Evolutionary conservation across 2,113 vertebrate species (phyloP).

Genomic region (Erinaceus europaeus): DNA sequence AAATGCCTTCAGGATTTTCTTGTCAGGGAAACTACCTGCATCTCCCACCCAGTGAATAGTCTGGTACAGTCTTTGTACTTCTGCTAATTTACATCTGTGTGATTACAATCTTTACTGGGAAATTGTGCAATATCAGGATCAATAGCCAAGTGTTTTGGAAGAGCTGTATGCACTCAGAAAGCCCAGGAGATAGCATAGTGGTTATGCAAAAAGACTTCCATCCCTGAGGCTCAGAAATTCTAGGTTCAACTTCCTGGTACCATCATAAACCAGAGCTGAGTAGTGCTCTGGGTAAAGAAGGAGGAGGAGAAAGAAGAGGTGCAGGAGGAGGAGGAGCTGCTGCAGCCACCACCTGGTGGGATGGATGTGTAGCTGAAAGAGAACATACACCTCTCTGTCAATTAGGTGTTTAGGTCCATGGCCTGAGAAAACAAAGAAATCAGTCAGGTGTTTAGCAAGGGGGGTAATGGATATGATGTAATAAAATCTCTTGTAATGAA

Average conservation of each 20-base stretch:
- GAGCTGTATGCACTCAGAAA: neutral
- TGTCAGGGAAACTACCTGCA: constrained; percentile 14
- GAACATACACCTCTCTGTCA: constrained; percentile 42
- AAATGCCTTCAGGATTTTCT: constrained; percentile 14
- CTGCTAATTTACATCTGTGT: constrained; percentile 19
- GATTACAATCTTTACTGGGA: constrained; percentile 60
- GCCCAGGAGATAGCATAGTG: neutral
- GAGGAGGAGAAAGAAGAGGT: too few species aligned
- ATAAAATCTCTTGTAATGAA: constrained; percentile 43
- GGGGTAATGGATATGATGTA: neutral
- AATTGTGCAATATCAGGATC: constrained; percentile 48
- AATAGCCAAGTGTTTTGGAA: constrained; percentile 42
- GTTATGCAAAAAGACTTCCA: too few species aligned
- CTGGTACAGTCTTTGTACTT: neutral
- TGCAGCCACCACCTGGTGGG: too few species aligned
- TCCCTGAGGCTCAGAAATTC: too few species aligned
- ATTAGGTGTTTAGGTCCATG: constrained; percentile 58
- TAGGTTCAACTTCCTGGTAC: too few species aligned
- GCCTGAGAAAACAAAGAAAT: constrained; percentile 62
- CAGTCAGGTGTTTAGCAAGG: constrained; percentile 64
- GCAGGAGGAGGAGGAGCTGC: too few species aligned
- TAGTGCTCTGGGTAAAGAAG: too few species aligned
- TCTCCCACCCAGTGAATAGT: constrained; percentile 7
- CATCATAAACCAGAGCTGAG: too few species aligned
- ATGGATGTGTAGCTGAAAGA: constrained; percentile 27